Evolutionary conservation across 1,140 invertebrate species (phyloP).

Genomic region (Leptinotarsa texana): DNA sequence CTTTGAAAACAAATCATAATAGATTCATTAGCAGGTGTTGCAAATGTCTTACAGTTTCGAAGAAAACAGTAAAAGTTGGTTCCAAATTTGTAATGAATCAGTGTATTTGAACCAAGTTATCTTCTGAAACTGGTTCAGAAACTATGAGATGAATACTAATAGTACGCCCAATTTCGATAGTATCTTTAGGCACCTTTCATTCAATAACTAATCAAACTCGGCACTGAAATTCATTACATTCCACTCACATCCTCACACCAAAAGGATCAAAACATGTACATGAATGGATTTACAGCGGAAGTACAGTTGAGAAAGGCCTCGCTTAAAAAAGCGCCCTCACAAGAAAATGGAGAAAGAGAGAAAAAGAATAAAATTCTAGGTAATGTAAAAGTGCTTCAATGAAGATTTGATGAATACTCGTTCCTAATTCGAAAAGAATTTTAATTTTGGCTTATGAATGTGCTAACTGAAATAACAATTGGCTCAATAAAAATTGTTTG

Average conservation of each 20-base stretch:
- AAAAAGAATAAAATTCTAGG: conserved; percentile 43
- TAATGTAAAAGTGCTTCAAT: conserved; percentile 19
- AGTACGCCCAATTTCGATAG: neutral
- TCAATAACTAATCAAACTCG: neutral
- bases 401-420: neutral
- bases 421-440: neutral
- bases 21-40: too few species aligned
- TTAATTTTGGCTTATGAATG: conserved; percentile 7
- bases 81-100: neutral
- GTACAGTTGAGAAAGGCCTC: conserved; percentile 42
- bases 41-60: too few species aligned
- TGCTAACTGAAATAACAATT: conserved; percentile 5
- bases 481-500: neutral
- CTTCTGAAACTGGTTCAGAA: neutral
- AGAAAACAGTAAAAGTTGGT: neutral
- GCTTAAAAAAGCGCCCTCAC: conserved; percentile 32
- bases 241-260: neutral
- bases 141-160: neutral
- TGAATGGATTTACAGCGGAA: conserved; percentile 36
- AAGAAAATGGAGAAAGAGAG: conserved; percentile 39
- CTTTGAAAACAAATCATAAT: too few species aligned
- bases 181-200: neutral
- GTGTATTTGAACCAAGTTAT: neutral
- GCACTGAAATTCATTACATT: conserved; percentile 1
- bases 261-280: neutral